Evolutionary conservation across 2,797 vertebrate species (phyloP), one percentile per base, ranked within the genome.

Genomic region (Micropoecilia bifurca): DNA sequence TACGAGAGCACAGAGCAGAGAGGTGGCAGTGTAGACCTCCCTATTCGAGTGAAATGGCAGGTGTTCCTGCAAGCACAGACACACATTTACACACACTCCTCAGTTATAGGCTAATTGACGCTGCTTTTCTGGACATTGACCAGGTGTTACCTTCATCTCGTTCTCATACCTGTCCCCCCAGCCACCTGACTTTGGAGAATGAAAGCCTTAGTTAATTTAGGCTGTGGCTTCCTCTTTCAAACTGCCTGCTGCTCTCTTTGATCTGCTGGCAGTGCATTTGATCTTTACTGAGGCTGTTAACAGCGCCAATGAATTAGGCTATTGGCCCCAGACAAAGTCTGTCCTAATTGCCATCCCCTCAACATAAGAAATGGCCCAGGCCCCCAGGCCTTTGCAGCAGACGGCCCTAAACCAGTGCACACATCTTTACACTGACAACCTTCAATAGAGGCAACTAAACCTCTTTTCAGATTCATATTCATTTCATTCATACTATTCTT

Each of bases 61-160:
- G 84, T 88, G 83, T 88, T 81, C 78, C 69, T 53, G 41, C 25
- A 57, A 75, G 61, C 77, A 36, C 59, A 71, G 59, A 80, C 83
- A 78, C 80, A 83, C 77, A 74, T 25, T 43, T 39, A 50, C 76
- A 81, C 59, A 85, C 80, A 81, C 80, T 71, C 74, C 76, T 80
- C 74, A 6, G 71, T 87, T 85, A 87, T 77, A 78, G 79, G 83
- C 90, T 91, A 93, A 95, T 95, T 94, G 91, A 91, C 89, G 92
- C 89, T 92, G 93, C 93, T 90, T 88, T 89, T 94, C 93, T 95
- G 94, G 93, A 94, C 90, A 80, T n/a, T 90, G 95, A 94, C 95
- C 96, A 98, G 97, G 96, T 97, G 97, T 95, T 88, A 94, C 94
- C 94, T 95, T 91, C 83, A 86, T 95, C 81, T 90, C 91, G 94